Evolutionary conservation across 2,888 invertebrate genomes (phyloP), one percentile per base, ranked within the genome.

Genomic region (Volucella bombylans): DNA sequence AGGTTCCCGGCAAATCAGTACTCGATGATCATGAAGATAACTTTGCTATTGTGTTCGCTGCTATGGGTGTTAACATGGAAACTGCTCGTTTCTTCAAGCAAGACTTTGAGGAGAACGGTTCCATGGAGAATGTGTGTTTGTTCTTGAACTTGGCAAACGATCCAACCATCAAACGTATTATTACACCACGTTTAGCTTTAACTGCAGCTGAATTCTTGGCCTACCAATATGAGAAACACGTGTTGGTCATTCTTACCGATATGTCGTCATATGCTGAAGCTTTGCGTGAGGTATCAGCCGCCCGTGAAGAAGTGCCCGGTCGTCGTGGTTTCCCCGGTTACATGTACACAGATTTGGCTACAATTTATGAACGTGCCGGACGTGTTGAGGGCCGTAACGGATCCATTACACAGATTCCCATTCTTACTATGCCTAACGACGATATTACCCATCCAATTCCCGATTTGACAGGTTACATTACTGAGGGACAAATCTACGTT

Each of bases 311-410:
- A 93, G 98, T 99, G 88, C 99, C 99, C 92, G 99, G 99, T 90
- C 97, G 99, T 93, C 96, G 99, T 94, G 99, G 99, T 96, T 99
- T 99, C 94, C 94, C 94, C 89, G 94, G 99, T 95, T 99, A 99
- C 96, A 99, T 99, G 99, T 99, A 99, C 98, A 99, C 99, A 78
- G 99, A 99, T 96, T 96, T 99, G 94, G 99, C 99, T 86, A 99
- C 99, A 15, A 99, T 99, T 92, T 99, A 99, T 93, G 99, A 99
- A 93, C 95, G 99, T 89, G 99, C 99, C 88, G 99, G 99, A 49
- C 97, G 99, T 91, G 99, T 99, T 31, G 99, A 99, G 92, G 99
- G 99, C 71, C 95, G 99, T 89, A 98, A 98, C 92, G 99, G 99
- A 23, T 99, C 99, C 87, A 99, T 99, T 92, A 99, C 99, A 0